Base-by-base conservation (phyloP, 1,140 invertebrate species). In the Microplitis mediator region DNA sequence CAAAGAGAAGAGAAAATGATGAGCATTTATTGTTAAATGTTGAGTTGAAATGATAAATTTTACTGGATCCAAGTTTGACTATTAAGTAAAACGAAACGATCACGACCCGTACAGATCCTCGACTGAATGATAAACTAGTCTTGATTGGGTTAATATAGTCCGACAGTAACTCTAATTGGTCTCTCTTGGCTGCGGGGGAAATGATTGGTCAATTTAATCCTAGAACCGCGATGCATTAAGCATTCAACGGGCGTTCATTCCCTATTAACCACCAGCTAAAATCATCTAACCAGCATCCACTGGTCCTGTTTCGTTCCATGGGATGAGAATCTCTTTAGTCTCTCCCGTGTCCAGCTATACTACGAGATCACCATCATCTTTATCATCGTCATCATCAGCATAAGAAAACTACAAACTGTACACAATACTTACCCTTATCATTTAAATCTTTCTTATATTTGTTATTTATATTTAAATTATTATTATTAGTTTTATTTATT, bases 131-230 rank as follows among this genome's bases (percentile, higher is more conserved):
- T 87, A 87, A 87, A 85, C 81, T 85, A 82, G 81, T 79, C 83
- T 86, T 87, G 86, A 87, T 87, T 87, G 86, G 82, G 81, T 87
- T 87, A 84, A 87, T 87, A 87, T 87, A 87, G 85, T 83, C 76
- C 74, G 80, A 65, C 80, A 80, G 79, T 77, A 69, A 75, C 76
- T 80, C 83, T 85, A 87, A 87, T 87, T 87, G 85, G 84, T 78
- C 78, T 81, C 79, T 82, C 80, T 81, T 81, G 79, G 77, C 76
- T 82, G 82, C 79, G 82, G 80, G 84, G 82, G 83, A 86, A 86
- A 86, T 86, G 84, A 87, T 87, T 87, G 86, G 86, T 83, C 85
- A 87, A 87, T 87, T 87, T 86, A 87, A 86, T 82, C 84, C 82
- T 87, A 84, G 83, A 85, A 82, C 76, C 36, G 77, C 78, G 80